Percentiles rank a stretch among this genome's conserved stretches.
phyloP scores from a whole-genome alignment of 1,140 invertebrate genomes.

The Sycobia sp. region DNA sequence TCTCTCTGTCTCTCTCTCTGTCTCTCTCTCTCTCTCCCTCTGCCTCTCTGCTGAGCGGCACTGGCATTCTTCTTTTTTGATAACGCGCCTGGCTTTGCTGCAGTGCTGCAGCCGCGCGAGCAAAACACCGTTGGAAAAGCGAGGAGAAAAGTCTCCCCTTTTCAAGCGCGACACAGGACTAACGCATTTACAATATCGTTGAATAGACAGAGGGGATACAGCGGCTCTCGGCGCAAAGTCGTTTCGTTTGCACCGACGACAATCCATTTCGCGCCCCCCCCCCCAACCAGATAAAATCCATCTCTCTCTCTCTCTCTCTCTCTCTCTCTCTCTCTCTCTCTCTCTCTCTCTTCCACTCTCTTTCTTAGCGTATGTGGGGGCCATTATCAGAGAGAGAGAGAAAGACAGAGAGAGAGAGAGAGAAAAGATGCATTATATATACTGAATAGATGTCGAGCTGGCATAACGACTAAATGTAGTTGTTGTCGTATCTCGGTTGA shows the following conservation, averaged over 20 bases:
- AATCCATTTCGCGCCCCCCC: conserved; percentile 19
- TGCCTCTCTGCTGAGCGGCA: too few relatives aligned
- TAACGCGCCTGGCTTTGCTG: not conserved
- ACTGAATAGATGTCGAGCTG: too few relatives aligned
- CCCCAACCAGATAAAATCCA: conserved; percentile 20
- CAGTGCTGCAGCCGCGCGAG: not conserved
- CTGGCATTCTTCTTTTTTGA: not conserved
- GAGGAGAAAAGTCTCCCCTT: not conserved
- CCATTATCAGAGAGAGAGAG: not conserved
- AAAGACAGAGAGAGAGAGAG: not conserved
- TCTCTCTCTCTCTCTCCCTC: too few relatives aligned
- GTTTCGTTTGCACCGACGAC: conserved; percentile 1
- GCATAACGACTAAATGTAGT: too few relatives aligned
- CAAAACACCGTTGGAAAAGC: not conserved
- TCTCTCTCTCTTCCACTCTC: not conserved
- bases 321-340: conserved; percentile 30
- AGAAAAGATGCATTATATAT: too few relatives aligned
- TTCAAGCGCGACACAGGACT: not conserved
- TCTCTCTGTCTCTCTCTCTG: too few relatives aligned
- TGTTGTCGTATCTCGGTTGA: too few relatives aligned
- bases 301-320: conserved; percentile 26
- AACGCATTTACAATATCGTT: not conserved
- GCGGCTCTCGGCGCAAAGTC: not conserved
- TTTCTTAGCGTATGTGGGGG: too few relatives aligned
- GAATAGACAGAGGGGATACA: not conserved